These are phyloP conservation scores for Porites rus DNA, from an alignment of 92 coral and sea anemone genomes.

Conservation along the genomic window DNA sequence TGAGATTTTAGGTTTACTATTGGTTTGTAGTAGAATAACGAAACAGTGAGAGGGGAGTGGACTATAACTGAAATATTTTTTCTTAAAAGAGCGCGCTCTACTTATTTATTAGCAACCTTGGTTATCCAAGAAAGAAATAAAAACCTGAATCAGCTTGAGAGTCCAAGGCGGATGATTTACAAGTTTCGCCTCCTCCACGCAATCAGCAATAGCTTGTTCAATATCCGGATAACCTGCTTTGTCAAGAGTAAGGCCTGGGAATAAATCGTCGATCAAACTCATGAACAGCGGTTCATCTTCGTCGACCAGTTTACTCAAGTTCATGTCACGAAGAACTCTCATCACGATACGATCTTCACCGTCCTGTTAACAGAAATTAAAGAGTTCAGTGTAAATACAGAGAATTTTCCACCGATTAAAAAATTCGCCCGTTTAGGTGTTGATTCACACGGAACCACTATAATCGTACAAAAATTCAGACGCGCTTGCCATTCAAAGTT, in stretches of 20 bases:
- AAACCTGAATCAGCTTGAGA: constrained; percentile 95
- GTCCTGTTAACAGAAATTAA: constrained; percentile 65
- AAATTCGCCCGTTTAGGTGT: too few species aligned
- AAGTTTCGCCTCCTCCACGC: constrained; percentile 97
- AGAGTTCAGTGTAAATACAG: not conserved
- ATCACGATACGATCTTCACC: constrained; percentile 97
- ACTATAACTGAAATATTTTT: too few species aligned
- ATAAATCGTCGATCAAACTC: constrained; percentile 98
- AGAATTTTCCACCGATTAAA: not conserved
- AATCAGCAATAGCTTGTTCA: constrained; percentile 94
- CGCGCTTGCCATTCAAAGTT: too few species aligned
- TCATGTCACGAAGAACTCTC: constrained; percentile 99
- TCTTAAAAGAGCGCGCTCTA: not conserved
- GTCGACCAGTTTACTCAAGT: constrained; percentile 96
- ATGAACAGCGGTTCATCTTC: constrained; percentile 97
- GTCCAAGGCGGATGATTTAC: constrained; percentile 99
- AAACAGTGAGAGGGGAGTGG: too few species aligned
- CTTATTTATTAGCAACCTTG: not conserved
- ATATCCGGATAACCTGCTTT: constrained; percentile 99
- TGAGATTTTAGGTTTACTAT: too few species aligned
- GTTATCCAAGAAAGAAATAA: not conserved
- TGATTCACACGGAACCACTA: too few species aligned
- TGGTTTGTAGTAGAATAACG: too few species aligned
- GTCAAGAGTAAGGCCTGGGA: constrained; percentile 97
- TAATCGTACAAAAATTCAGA: too few species aligned